Percentiles rank a stretch among this genome's conserved stretches.
phyloP scores from a whole-genome alignment of 2,888 invertebrate genomes.

The Mythimna pallens region DNA sequence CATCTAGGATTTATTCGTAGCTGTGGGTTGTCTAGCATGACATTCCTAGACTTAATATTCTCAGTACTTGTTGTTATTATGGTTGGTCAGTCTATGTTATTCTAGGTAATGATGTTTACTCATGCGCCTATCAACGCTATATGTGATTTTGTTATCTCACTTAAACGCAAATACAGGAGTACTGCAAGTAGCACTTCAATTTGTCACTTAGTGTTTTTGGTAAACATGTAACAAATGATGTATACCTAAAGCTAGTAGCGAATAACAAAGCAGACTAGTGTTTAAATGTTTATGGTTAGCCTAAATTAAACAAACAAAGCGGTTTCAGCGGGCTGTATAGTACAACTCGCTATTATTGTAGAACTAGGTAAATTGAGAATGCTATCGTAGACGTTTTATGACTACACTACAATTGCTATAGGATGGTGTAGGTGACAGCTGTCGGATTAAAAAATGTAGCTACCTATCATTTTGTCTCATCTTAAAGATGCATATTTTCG shows the following conservation, averaged over 20 bases:
- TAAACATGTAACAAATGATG: background rate
- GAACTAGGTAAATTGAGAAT: constrained; percentile 37
- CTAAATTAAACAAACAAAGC: constrained; percentile 58
- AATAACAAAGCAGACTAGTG: constrained; percentile 35
- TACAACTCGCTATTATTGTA: constrained; percentile 40
- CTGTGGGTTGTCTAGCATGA: background rate
- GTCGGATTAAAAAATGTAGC: no score
- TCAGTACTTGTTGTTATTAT: background rate
- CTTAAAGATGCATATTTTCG: no score
- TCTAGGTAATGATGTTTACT: background rate
- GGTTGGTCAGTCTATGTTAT: background rate
- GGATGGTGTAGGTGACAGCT: no score
- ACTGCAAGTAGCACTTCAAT: constrained; percentile 29
- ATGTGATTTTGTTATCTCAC: background rate
- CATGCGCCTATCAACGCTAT: background rate
- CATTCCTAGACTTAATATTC: background rate
- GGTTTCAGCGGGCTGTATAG: constrained; percentile 35
- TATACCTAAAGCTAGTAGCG: constrained; percentile 17
- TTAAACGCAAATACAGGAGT: constrained; percentile 8
- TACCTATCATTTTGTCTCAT: no score
- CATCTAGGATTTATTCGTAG: background rate
- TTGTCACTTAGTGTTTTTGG: constrained; percentile 23
- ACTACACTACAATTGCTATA: background rate
- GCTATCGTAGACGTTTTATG: constrained; percentile 30
- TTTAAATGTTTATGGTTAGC: constrained; percentile 51